Percentiles rank a stretch among this genome's conserved stretches.
These are phyloP conservation scores for Chascanopsetta lugubris DNA, from an alignment of 2,113 vertebrate species.

Conservation along the genomic window DNA sequence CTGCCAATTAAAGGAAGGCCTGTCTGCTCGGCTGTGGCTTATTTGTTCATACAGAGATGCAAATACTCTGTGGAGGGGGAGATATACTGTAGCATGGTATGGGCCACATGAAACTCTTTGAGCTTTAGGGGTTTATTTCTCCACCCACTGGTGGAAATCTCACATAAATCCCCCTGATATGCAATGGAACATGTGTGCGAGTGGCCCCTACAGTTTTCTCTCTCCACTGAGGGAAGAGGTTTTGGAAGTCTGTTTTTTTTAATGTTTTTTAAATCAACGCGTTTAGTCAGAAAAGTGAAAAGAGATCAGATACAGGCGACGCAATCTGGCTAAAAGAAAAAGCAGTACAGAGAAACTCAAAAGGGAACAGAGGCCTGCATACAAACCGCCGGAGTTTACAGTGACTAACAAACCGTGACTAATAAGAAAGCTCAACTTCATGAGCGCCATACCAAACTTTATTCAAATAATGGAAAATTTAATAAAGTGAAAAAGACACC, in stretches of 20 bases:
- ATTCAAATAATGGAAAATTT: conserved; percentile 1
- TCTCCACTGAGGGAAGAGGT: not conserved
- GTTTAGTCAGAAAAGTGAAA: no score
- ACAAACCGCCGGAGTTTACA: not conserved
- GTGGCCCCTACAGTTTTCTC: not conserved
- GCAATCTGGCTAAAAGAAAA: not conserved
- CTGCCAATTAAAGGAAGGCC: conserved; percentile 28
- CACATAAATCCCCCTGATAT: conserved; percentile 33
- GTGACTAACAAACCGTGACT: not conserved
- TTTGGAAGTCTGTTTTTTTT: not conserved
- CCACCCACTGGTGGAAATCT: conserved; percentile 41
- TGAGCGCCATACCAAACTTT: not conserved
- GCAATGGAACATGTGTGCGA: conserved; percentile 15
- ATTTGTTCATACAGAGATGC: conserved; percentile 44
- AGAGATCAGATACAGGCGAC: not conserved
- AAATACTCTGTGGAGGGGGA: conserved; percentile 27
- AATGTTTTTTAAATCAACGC: not conserved
- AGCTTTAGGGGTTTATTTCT: conserved; percentile 27
- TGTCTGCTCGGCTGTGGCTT: conserved; percentile 37
- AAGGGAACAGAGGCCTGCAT: not conserved
- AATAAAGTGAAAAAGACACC: not conserved
- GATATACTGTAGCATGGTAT: conserved; percentile 21
- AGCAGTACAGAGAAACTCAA: not conserved
- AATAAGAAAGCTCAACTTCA: conserved; percentile 10
- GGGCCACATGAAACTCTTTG: conserved; percentile 29